These are phyloP conservation scores for Penelope pileata DNA, from an alignment of 2,113 vertebrate genomes.

Conservation along the genomic window DNA sequence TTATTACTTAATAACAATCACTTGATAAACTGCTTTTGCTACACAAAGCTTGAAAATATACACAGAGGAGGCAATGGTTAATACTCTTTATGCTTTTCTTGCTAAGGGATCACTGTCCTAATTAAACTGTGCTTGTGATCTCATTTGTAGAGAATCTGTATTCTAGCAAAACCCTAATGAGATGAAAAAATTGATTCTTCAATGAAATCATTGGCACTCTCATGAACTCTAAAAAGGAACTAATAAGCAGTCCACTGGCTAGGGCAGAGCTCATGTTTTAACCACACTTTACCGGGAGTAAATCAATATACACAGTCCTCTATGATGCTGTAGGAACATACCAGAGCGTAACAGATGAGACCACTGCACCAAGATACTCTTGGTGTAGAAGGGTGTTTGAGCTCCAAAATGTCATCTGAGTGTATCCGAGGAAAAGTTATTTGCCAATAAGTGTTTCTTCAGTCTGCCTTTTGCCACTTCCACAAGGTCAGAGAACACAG, in stretches of 20 bases:
- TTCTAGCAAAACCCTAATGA: neutral
- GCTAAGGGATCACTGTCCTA: neutral
- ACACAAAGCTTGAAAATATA: neutral
- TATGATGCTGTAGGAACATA: neutral
- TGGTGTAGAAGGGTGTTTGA: neutral
- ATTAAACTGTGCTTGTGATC: neutral
- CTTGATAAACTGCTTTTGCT: neutral
- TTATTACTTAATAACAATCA: neutral
- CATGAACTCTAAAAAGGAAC: neutral
- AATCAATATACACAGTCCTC: neutral
- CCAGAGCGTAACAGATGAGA: neutral
- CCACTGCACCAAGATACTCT: neutral
- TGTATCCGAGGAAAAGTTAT: neutral
- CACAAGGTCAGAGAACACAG: neutral
- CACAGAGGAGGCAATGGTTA: neutral
- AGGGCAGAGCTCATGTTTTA: neutral
- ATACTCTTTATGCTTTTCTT: neutral
- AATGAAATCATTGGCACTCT: neutral
- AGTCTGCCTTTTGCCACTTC: neutral
- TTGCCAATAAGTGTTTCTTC: neutral
- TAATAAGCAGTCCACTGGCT: neutral
- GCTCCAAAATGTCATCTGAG: neutral
- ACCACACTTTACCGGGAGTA: neutral
- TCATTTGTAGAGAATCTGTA: neutral
- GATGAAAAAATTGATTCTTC: neutral